A percentile compares a stretch with the other conserved stretches of the same genome.
These are phyloP conservation scores for Phainopepla nitens DNA, from an alignment of 2,113 vertebrate genomes.

Conservation along the genomic window DNA sequence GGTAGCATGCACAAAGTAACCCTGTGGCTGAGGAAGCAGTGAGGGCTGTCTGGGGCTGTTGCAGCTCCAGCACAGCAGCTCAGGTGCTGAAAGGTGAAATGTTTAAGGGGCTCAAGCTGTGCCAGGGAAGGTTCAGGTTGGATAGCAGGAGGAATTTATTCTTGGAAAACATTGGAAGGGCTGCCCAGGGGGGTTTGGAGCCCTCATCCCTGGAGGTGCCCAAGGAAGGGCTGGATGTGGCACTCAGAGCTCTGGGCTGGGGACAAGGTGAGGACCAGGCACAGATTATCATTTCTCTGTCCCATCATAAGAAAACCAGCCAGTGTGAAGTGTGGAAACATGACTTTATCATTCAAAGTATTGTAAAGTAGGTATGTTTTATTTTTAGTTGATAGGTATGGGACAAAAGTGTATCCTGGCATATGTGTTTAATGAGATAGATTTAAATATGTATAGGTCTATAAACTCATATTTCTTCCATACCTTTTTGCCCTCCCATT, in stretches of 20 bases:
- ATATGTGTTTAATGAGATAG: too few relatives aligned
- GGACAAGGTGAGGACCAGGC: not conserved
- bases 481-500: too few relatives aligned
- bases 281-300: not conserved
- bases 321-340: too few relatives aligned
- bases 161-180: not conserved
- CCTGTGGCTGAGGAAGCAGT: not conserved
- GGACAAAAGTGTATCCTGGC: too few relatives aligned
- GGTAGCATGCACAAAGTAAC: not conserved
- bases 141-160: not conserved
- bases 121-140: not conserved
- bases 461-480: too few relatives aligned
- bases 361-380: too few relatives aligned
- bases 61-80: not conserved
- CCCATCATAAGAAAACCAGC: not conserved
- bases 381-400: too few relatives aligned
- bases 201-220: not conserved
- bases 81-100: not conserved
- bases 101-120: not conserved
- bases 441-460: too few relatives aligned
- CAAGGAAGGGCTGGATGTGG: rapidly evolving
- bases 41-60: not conserved
- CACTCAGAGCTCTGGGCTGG: not conserved
- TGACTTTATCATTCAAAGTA: too few relatives aligned
- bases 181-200: not conserved